Evolutionary conservation across 92 coral and sea anemone genomes (phyloP), one percentile per base, ranked within the genome.

Genomic region (Siderastrea radians): DNA sequence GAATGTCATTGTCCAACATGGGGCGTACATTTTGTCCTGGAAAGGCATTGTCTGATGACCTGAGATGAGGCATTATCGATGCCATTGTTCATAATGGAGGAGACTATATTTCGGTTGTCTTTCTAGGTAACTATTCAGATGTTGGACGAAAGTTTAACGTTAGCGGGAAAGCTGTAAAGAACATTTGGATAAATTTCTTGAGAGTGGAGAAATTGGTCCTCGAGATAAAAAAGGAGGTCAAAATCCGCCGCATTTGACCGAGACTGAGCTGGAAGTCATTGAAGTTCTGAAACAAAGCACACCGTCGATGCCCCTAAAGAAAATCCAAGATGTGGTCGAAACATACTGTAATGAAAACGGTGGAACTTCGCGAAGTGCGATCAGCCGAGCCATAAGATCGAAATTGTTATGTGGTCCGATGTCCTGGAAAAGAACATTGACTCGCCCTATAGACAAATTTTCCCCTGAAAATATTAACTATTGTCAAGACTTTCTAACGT

Each of bases 401-500:
- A 81, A 65, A 17, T 49, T 67, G 65, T 59, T 11, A 13, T 81
- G 75, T 50, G 85, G 85, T 65, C 75, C 85, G 49, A 81, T 81
- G 64, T 13, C 75, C 52, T 81, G 74, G 74, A 81, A 81, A 43
- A 7, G 85, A 80, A 80, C 62, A 9, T 80, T 52, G 38, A 80
- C 15, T 59, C 75, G 75, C 19, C 75, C 85, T 6, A 66, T 58
- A 49, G 19, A 65, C 75, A 66, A 66, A 67, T 80, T 80, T 59
- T 44, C 55, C 1, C 75, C 43, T 4, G 75, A 71, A 14, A 71
- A 47, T 14, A 26, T 71, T 49, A 38, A 91, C 75, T 91, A 91
- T 63, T 80, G 66, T 59, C 91, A 91, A 87, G 86, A 87, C 78
- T 82, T 59, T 69, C 77, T 86, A 6, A 67, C 71, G 13, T 91